Evolutionary conservation across 2,888 invertebrate genomes (phyloP), one percentile per base, ranked within the genome.

Genomic region (Nomada ferruginata): DNA sequence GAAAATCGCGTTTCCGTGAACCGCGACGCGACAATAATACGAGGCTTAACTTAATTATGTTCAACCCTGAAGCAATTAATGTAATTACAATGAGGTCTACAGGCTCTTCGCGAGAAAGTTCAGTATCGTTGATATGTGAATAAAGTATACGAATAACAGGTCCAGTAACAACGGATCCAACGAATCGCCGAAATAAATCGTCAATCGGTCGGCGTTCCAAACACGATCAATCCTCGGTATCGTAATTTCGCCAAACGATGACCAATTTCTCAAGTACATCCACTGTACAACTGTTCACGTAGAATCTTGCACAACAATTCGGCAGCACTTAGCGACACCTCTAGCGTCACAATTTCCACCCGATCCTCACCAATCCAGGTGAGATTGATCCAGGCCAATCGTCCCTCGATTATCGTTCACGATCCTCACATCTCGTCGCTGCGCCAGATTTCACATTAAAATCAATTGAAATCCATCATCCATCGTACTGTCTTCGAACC

Each of bases 121-220:
- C 42, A 66, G 13, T 59, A 52, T 0, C 20, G 20, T 52, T 81
- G 81, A 81, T 81, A 81, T 81, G 81, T 79, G 79, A 79, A 73
- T 69, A 64, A 81, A 81, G 44, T 59, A 78, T 53, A 64, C 66
- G 36, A 50, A 20, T 36, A 73, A 72, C 44, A 61, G 42, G 66
- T 50, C 64, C 44, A 69, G 64, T 20, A 44, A 50, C 3, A 57
- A 61, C 11, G 20, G 70, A 71, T 63, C 65, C 20, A 7, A 36
- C 52, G 23, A 63, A 78, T 52, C 1, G 11, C 26, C 15, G 11
- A 18, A n/a, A 23, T 13, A 73, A n/a, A 55, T 52, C 26, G 15
- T 13, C 57, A 2, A 53, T 52, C 23, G 10, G 1, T 74, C 53
- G 7, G 13, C 50, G 4, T 52, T 29, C 26, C 26, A 47, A 15